Conservation (phyloP, 2,797 vertebrate species). For the Ispidina picta region DNA sequence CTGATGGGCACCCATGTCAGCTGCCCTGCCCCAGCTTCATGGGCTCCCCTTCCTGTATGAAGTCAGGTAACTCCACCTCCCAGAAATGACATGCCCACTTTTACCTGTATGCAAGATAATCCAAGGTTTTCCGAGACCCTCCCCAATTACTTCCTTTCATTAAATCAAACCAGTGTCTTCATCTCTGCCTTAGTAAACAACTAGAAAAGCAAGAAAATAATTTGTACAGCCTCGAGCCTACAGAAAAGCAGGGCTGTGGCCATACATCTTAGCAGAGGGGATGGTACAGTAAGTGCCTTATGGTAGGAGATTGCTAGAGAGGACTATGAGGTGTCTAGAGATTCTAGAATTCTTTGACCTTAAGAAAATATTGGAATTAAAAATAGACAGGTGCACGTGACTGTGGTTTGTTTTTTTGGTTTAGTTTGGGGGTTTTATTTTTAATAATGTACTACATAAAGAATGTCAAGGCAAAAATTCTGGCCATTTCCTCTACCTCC, state of each 20-base stretch:
- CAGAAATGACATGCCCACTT: not conserved
- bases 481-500: not conserved
- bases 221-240: not conserved
- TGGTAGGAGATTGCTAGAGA: not conserved
- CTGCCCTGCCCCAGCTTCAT: not conserved
- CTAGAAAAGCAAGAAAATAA: not conserved
- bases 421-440: not conserved
- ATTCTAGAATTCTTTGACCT: not conserved
- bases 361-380: not conserved
- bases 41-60: not conserved
- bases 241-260: not conserved
- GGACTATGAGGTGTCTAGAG: too few relatives aligned
- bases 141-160: not conserved
- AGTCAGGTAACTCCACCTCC: not conserved
- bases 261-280: not conserved
- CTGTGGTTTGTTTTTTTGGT: not conserved
- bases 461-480: not conserved
- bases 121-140: not conserved
- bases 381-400: not conserved
- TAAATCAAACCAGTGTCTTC: not conserved
- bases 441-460: not conserved
- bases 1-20: fast-evolving
- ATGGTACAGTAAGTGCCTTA: not conserved
- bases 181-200: not conserved
- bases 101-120: not conserved